Evolutionary conservation across 2,888 invertebrate genomes (phyloP).

Genomic region (Steinernema hermaphroditum): DNA sequence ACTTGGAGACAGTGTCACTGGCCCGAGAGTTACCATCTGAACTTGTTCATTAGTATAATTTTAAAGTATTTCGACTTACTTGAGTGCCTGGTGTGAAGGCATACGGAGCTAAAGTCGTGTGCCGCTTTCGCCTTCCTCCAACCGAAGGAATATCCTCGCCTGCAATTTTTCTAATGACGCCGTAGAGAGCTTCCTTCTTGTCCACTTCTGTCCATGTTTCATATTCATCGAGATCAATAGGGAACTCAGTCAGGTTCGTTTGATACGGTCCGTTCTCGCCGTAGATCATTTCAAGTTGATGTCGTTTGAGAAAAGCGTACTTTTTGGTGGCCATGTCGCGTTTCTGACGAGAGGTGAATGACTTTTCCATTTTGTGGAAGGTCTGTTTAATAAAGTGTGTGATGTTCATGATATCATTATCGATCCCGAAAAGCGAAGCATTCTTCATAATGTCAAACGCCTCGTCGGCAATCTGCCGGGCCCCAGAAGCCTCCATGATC

Average conservation of each 20-base stretch:
- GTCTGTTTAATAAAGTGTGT: constrained; percentile 41
- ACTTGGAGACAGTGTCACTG: constrained; percentile 51
- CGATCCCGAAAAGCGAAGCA: constrained; percentile 37
- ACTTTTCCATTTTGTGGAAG: constrained; percentile 40
- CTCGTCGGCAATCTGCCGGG: constrained; percentile 51
- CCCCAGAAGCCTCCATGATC: constrained; percentile 53
- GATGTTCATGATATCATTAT: constrained; percentile 48
- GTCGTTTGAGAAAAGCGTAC: constrained; percentile 47
- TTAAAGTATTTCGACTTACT: too few relatives aligned
- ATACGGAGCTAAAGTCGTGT: constrained; percentile 38
- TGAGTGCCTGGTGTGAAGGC: too few relatives aligned
- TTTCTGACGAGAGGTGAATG: constrained; percentile 43
- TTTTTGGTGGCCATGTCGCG: constrained; percentile 35
- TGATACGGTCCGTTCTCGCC: constrained; percentile 45
- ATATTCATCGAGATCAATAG: constrained; percentile 49
- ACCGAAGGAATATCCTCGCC: neutral
- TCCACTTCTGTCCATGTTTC: constrained; percentile 41
- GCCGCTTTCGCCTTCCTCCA: constrained; percentile 14
- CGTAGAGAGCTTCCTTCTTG: constrained; percentile 43
- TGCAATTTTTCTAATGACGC: constrained; percentile 36
- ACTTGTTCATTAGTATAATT: too few relatives aligned
- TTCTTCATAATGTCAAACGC: constrained; percentile 39
- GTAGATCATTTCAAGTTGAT: constrained; percentile 49
- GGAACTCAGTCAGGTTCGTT: neutral
- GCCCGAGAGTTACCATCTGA: constrained; percentile 49